A percentile compares a stretch with the other conserved stretches of the same genome.
These are phyloP conservation scores for Scyliorhinus canicula DNA, from an alignment of 2,797 vertebrate genomes.

Conservation along the genomic window DNA sequence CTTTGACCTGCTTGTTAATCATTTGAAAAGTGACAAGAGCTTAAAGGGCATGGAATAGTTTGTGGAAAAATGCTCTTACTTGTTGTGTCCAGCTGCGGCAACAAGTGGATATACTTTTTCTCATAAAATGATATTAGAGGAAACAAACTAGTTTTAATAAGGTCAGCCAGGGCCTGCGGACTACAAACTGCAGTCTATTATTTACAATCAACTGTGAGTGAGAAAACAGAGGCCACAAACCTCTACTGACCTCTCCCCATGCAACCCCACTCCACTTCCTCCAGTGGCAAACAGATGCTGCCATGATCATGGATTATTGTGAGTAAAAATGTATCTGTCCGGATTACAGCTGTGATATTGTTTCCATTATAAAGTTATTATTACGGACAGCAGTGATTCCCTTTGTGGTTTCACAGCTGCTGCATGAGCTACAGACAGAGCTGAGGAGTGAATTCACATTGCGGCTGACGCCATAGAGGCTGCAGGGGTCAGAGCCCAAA, in stretches of 20 bases:
- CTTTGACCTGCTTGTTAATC: neutral
- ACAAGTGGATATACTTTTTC: neutral
- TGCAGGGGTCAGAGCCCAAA: neutral
- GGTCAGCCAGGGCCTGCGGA: neutral
- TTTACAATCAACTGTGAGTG: neutral
- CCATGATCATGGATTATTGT: neutral
- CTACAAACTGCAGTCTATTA: neutral
- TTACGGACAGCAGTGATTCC: neutral
- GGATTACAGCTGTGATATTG: neutral
- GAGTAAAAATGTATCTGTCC: neutral
- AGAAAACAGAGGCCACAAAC: neutral
- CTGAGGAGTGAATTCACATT: neutral
- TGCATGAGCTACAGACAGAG: neutral
- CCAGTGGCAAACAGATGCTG: neutral
- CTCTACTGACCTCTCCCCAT: no score
- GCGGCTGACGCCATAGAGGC: neutral
- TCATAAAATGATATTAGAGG: neutral
- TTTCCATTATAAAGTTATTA: neutral
- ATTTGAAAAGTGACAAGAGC: neutral
- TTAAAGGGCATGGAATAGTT: neutral
- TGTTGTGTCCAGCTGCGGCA: neutral
- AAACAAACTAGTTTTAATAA: neutral
- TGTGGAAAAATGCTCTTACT: no score
- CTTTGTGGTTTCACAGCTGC: neutral
- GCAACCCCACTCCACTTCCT: no score